Base-by-base conservation (phyloP, 2,888 invertebrate species). In the Clistopyga incitator region DNA sequence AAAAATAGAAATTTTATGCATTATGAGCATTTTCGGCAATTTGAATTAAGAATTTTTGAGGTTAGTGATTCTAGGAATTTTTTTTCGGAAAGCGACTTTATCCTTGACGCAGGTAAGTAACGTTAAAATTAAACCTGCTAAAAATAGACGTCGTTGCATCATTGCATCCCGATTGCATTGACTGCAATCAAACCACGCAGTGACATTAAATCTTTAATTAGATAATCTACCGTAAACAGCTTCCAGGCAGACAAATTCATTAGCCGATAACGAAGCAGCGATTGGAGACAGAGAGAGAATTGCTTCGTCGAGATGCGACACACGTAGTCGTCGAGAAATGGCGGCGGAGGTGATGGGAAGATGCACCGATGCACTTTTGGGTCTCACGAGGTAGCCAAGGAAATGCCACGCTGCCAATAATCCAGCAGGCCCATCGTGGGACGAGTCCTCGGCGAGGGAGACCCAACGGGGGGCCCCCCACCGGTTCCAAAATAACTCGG, bases 401-500 rank as follows among this genome's bases (percentile, higher is more conserved):
- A 84, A 78, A 78, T 72, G 78, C 74, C 56, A 52, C 18, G 42
- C 61, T 68, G 50, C 61, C 82, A 34, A 64, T 64, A 29, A 72
- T 54, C 45, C 8, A 45, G 25, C n/a, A 47, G 42, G 42, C 38
- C 75, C 78, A 71, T 76, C 76, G 54, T 34, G 61, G 65, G 38
- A 56, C 38, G 68, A 54, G 42, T 38, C 61, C 52, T 15, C 38
- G 65, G 59, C 23, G 64, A 77, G 38, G 50, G 52, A 74, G 72
- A 74, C 64, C 67, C 81, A 75, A 61, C 71, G 72, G 78, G 78
- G 72, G 61, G 38, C 38, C 74, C 72, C 64, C 50, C 61, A 50
- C 67, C 52, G 52, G 47, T 74, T 78, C 70, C 29, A 65, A 78
- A 81, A 84, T 84, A 84, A 84, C 84, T 81, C 70, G 15, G 74